Base-by-base conservation (phyloP, 2,797 vertebrate species). In the Muscicapa striata region DNA sequence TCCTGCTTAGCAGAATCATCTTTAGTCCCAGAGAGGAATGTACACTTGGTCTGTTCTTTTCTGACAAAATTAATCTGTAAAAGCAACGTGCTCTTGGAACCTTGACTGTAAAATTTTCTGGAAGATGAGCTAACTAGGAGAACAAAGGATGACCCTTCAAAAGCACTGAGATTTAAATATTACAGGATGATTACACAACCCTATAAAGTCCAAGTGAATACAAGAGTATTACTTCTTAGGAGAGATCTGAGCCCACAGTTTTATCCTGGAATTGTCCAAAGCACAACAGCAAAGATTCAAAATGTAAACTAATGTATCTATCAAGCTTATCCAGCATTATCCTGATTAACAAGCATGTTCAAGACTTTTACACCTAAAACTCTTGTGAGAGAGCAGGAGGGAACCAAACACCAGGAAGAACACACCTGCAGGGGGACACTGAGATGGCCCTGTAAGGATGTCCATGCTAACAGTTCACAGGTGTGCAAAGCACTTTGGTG, bases 401-500 rank as follows among this genome's bases (percentile, higher is more conserved):
- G 40, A 78, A 40, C 58, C 36, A 23, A 81, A 23, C 29, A 70
- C 23, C 29, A 72, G 26, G 51, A 90, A 90, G 63, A 75, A 16
- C 49, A 58, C 51, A 52, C 30, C 23, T 52, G 55, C 15, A 80
- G 46, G 13, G 30, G 64, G 43, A n/a, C 2, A 3, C 16, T 45
- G 75, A 80, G 67, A 24, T 55, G n/a, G 15, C 34, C 29, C 45
- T 76, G 18, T 24, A 43, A 63, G 45, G 78, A n/a, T 76, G 75
- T 6, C 38, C 38, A 8, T 22, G 58, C 17, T 13, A 18, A 24
- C 5, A 6, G 10, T 27, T 36, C 36, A 18, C 6, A 49, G 24
- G 6, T 2, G 1, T 46, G 61, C 29, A 73, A n/a, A 51, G 21
- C 29, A 11, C 61, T 54, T 30, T 0, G 0, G 15, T 63, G 24